phyloP scores from a whole-genome alignment of 2,113 vertebrate species.

The Nesogale talazaci region DNA sequence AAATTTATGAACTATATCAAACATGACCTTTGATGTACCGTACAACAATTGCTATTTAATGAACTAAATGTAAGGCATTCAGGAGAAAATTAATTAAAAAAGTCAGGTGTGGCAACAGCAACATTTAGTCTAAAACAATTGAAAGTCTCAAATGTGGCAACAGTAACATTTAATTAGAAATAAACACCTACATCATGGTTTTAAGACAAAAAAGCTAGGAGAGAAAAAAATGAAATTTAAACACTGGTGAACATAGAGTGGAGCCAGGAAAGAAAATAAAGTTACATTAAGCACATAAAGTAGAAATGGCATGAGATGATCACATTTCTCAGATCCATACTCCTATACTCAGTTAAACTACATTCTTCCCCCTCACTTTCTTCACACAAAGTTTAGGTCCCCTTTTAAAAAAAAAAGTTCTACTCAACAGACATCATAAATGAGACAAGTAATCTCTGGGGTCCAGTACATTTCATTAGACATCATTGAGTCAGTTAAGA shows the following conservation, averaged over 20 bases:
- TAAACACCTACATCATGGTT: background rate
- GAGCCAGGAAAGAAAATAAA: constrained; percentile 17
- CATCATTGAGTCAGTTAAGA: no score
- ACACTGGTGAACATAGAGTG: constrained; percentile 4
- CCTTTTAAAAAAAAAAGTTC: background rate
- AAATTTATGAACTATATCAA: constrained; percentile 29
- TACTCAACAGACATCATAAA: background rate
- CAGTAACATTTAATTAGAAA: constrained; percentile 20
- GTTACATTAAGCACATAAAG: background rate
- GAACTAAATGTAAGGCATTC: background rate
- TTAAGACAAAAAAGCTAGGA: background rate
- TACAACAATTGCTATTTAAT: constrained; percentile 25
- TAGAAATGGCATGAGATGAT: background rate
- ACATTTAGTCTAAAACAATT: no score
- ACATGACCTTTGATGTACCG: background rate
- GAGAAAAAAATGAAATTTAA: constrained; percentile 3
- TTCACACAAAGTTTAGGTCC: background rate
- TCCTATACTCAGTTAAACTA: background rate
- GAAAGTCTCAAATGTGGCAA: background rate
- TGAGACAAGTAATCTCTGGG: background rate
- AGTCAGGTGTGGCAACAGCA: background rate
- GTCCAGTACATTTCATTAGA: background rate
- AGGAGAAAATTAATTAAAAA: background rate
- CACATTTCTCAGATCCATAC: background rate
- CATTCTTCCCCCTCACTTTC: background rate